Conservation (phyloP, 2,888 invertebrate genomes). For the Acheta domesticus region DNA sequence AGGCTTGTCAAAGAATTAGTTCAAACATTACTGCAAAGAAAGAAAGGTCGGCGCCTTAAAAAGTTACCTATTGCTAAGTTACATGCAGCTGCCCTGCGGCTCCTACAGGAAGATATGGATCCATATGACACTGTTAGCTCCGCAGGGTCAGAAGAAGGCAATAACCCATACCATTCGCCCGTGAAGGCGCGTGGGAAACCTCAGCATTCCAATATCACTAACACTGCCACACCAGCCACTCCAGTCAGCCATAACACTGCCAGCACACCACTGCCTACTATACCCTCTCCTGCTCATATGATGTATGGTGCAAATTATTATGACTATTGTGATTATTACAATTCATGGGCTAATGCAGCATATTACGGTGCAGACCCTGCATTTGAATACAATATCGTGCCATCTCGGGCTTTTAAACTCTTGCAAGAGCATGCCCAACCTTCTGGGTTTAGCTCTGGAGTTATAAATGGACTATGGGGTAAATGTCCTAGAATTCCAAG, state of each 20-base stretch:
- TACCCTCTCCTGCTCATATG: constrained; percentile 52
- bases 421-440: constrained; percentile 51
- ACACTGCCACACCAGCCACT: constrained; percentile 22
- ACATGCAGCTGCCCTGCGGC: constrained; percentile 56
- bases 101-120: constrained; percentile 57
- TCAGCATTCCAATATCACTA: constrained; percentile 31
- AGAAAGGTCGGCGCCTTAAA: constrained; percentile 54
- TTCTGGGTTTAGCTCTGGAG: constrained; percentile 44
- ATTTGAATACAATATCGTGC: constrained; percentile 51
- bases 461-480: constrained; percentile 54
- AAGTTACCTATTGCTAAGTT: constrained; percentile 58
- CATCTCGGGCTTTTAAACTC: constrained; percentile 57
- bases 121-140: constrained; percentile 48
- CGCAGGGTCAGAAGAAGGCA: constrained; percentile 45
- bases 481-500: constrained; percentile 62
- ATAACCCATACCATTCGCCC: constrained; percentile 41
- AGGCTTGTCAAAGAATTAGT: constrained; percentile 58
- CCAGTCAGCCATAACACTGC: constrained; percentile 45
- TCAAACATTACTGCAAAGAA: constrained; percentile 55
- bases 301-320: constrained; percentile 50
- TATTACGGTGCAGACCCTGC: constrained; percentile 40
- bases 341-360: constrained; percentile 51
- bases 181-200: constrained; percentile 24
- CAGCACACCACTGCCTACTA: constrained; percentile 51
- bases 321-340: constrained; percentile 56